Base-by-base conservation (phyloP, 2,797 vertebrate genomes). In the Amblyraja radiata region DNA sequence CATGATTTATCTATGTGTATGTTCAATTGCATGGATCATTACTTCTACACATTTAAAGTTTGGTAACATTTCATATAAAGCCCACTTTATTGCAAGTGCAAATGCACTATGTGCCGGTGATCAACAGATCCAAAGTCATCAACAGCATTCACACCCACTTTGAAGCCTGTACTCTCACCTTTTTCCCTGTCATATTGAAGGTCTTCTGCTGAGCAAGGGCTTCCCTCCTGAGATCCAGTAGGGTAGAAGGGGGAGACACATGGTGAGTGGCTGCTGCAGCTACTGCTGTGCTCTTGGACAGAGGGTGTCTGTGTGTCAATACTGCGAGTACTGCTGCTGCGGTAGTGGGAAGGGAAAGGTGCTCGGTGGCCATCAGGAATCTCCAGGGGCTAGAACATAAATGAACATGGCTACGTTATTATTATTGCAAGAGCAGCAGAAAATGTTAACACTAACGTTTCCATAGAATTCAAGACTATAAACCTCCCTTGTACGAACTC, bases 251-350 rank as follows among this genome's bases (percentile, higher is more conserved):
- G 97, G 94, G 96, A 96, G 93, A 96, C 95, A 84, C 96, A 97
- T 6, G 97, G 96, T 11, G 97, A 97, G 16, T 98, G 98, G 96
- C 98, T 98, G 94, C 97, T 97, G 95, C 98, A 97, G 1, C 97
- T 98, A 94, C 98, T 98, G 16, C 96, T 97, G 94, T 98, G 97
- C 58, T 98, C 98, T 3, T 98, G 98, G 71, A 96, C 98, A 0
- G 97, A 99, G 0, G 98, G 98, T 0, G 98, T 98, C 96, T 99
- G 98, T 0, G 98, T 98, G 95, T 99, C 98, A 0, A 98, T 97
- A 96, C 98, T 98, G 1, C 98, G 97, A 0, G 97, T 98, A 93
- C 97, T 94, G 46, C 94, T 96, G 1, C 97, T 94, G 78, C 97
- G 97, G 94, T 97, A 97, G 94, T 97, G 97, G 23, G 97, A 97